Percentiles rank a stretch among this genome's conserved stretches.
phyloP scores from a whole-genome alignment of 2,113 vertebrate species.

The Lucifuga dentata region DNA sequence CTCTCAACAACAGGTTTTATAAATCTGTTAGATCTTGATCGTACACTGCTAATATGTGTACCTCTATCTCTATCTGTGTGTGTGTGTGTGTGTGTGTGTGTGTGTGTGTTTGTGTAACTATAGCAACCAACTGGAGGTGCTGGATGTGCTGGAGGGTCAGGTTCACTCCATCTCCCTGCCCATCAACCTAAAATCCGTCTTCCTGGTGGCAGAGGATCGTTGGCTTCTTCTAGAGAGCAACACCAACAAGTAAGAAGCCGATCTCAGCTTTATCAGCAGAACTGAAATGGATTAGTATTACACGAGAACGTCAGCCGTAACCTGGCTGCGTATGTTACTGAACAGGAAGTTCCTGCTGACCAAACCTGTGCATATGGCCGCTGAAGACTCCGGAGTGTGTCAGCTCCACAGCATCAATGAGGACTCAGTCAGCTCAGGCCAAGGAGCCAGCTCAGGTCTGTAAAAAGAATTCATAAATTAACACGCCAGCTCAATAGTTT shows the following conservation, averaged over 20 bases:
- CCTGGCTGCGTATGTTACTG: background rate
- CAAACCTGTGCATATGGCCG: slow-evolving; percentile 85
- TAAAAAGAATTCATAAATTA: no score
- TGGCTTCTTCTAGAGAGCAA: slow-evolving; percentile 92
- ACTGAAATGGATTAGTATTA: background rate
- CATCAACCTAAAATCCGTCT: slow-evolving; percentile 88
- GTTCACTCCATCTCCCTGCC: slow-evolving; percentile 92
- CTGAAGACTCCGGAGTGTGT: slow-evolving; percentile 87
- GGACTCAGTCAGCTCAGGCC: slow-evolving; percentile 85
- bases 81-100: slow-evolving; percentile 2
- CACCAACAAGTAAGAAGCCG: slow-evolving; percentile 85
- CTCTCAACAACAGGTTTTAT: no score
- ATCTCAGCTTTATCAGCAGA: background rate
- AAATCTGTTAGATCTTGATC: no score
- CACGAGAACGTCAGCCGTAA: background rate
- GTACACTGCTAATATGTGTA: no score
- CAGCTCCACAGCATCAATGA: slow-evolving; percentile 90
- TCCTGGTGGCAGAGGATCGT: slow-evolving; percentile 92
- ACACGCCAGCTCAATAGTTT: no score
- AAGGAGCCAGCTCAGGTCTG: slow-evolving; percentile 87
- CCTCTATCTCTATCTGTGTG: no score
- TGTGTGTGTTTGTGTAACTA: slow-evolving; percentile 23
- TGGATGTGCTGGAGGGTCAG: slow-evolving; percentile 92
- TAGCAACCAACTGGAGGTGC: slow-evolving; percentile 89
- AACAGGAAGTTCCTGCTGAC: slow-evolving; percentile 95